Evolutionary conservation across 2,113 vertebrate genomes (phyloP), one percentile per base, ranked within the genome.

Genomic region (Alectura lathami): DNA sequence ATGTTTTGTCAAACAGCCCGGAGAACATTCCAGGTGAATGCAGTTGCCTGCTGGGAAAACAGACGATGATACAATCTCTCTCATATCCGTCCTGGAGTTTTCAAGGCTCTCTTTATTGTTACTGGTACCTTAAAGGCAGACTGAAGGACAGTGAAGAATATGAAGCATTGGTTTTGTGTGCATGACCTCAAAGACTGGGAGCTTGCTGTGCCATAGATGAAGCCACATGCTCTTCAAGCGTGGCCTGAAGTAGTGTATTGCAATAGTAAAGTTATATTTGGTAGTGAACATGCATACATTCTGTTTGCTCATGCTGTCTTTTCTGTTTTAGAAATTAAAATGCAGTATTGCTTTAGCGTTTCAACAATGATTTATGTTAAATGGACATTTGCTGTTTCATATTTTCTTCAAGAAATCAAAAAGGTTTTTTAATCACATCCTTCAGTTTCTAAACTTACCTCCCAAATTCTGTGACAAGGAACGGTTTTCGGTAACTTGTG

Each of bases 11-110:
- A 89, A 69, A 96, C 92, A 93, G 94, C 94, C 83, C 83, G 0
- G 48, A 95, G 93, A 96, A 91, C 94, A 96, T 95, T 95, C 95
- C 91, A 91, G 59, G 24, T 86, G 81, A 66, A 43, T 1, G 0
- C 26, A n/a, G 57, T 17, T 93, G 85, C 78, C 82, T 86, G 74
- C 70, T 89, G 85, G 92, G 53, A 64, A 82, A 83, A 22, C 0
- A 64, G 45, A 22, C 90, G 88, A 86, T 83, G 85, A 90, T 83
- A 83, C 22, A 60, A 53, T 29, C 45, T 32, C 14, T 82, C 72
- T 75, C 68, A n/a, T 42, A 77, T 63, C 83, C 18, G 0, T 95
- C 85, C 64, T 86, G 90, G 27, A 68, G 59, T 67, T 86, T 80
- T 59, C 79, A 60, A 67, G 66, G 64, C 69, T 74, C 69, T 75